Conservation (phyloP, 2,113 vertebrate genomes). For the Ageneiosus marmoratus region DNA sequence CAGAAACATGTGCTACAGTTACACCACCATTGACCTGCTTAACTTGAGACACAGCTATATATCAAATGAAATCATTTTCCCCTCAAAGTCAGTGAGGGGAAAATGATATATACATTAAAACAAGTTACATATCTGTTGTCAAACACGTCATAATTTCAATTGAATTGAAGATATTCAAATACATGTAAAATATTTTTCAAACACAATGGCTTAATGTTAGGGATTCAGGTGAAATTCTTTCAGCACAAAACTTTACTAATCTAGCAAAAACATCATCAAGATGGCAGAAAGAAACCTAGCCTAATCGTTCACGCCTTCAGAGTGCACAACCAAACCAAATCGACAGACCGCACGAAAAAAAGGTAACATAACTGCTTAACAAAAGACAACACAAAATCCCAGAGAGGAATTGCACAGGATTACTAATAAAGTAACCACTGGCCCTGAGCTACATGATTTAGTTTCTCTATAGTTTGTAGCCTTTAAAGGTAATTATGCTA, state of each 20-base stretch:
- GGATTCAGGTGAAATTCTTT: no score
- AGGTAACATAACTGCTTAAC: conserved; percentile 46
- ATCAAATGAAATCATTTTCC: background rate
- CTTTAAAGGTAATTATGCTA: background rate
- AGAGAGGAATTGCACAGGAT: conserved; percentile 43
- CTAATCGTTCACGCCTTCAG: conserved; percentile 59
- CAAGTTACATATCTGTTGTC: no score
- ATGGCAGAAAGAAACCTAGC: conserved; percentile 58
- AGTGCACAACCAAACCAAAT: conserved; percentile 35
- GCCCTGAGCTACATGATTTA: conserved; percentile 15
- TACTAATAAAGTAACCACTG: conserved; percentile 46
- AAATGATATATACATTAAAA: no score
- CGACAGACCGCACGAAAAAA: conserved; percentile 22
- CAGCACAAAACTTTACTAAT: no score
- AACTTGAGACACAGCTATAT: background rate
- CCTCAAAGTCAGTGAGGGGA: background rate
- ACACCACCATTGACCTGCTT: background rate
- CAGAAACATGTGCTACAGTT: background rate
- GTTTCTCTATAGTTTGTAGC: conserved; percentile 25
- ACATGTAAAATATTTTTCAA: no score
- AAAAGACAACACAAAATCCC: conserved; percentile 48
- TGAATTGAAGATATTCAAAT: no score
- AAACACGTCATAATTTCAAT: no score
- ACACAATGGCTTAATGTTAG: no score
- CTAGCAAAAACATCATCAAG: conserved; percentile 44